Evolutionary conservation across 2,888 invertebrate genomes (phyloP).

Genomic region (Acronicta alni): DNA sequence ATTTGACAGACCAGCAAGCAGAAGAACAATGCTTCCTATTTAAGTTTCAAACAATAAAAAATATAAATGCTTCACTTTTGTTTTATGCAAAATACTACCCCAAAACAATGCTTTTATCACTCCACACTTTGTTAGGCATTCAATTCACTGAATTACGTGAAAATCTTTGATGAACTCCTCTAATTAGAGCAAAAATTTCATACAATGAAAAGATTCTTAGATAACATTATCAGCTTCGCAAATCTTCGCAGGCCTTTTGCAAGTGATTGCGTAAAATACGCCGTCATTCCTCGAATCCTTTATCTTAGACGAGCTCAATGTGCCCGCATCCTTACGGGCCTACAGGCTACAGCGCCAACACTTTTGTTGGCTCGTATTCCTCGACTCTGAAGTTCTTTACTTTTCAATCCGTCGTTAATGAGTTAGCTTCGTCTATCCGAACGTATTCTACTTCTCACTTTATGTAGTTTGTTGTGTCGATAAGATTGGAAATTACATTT

Average conservation of each 20-base stretch:
- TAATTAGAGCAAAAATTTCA: constrained; percentile 22
- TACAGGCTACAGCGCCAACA: constrained; percentile 36
- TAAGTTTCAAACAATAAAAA: not conserved
- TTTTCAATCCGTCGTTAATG: constrained; percentile 60
- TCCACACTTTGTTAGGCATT: constrained; percentile 11
- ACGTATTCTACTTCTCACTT: constrained; percentile 27
- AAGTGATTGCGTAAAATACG: constrained; percentile 44
- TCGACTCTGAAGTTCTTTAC: constrained; percentile 49
- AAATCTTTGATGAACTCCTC: constrained; percentile 39
- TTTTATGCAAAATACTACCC: constrained; percentile 13
- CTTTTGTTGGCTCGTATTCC: constrained; percentile 53
- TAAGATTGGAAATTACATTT: constrained; percentile 20
- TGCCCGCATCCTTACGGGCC: constrained; percentile 37
- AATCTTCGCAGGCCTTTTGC: constrained; percentile 42
- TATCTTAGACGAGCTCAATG: constrained; percentile 48
- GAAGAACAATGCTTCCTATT: not conserved
- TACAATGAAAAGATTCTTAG: constrained; percentile 33
- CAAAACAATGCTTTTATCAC: constrained; percentile 24
- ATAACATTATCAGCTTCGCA: constrained; percentile 35
- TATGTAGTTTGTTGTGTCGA: constrained; percentile 26
- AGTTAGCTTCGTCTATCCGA: constrained; percentile 49
- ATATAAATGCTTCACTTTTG: not conserved
- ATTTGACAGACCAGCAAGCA: too few species aligned
- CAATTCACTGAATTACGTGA: constrained; percentile 18
- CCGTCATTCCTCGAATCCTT: constrained; percentile 41